phyloP scores from a whole-genome alignment of 2,888 invertebrate species.

The Hydroisotoma schaefferi region DNA sequence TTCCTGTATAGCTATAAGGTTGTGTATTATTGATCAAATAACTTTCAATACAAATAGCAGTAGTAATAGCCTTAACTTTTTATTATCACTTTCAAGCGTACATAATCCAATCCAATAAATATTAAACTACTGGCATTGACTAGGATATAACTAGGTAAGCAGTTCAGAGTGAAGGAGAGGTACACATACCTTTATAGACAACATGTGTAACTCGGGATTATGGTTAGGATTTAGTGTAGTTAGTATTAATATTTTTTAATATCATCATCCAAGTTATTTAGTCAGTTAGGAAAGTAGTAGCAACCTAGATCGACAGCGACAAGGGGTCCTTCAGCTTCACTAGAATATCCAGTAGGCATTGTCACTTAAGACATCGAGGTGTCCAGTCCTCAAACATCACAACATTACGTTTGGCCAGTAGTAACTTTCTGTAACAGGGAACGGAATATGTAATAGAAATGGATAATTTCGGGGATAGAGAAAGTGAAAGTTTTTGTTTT shows the following conservation, averaged over 20 bases:
- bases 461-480: neutral
- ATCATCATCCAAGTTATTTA: neutral
- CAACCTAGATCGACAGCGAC: neutral
- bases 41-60: slow-evolving; percentile 5
- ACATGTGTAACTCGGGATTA: neutral
- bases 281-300: neutral
- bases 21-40: slow-evolving; percentile 17
- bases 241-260: neutral
- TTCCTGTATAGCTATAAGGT: neutral
- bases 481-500: slow-evolving; percentile 1
- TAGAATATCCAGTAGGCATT: neutral
- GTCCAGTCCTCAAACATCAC: slow-evolving; percentile 1
- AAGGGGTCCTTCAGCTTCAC: neutral
- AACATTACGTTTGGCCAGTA: neutral
- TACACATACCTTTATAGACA: neutral
- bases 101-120: neutral
- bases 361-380: slow-evolving; percentile 1
- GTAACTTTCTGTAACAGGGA: neutral
- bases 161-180: neutral
- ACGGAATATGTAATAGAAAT: neutral
- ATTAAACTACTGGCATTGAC: neutral
- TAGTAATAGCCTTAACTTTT: neutral
- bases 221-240: neutral
- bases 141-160: neutral
- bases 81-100: neutral